phyloP scores from a whole-genome alignment of 2,888 invertebrate genomes.

The Orthosia incerta region DNA sequence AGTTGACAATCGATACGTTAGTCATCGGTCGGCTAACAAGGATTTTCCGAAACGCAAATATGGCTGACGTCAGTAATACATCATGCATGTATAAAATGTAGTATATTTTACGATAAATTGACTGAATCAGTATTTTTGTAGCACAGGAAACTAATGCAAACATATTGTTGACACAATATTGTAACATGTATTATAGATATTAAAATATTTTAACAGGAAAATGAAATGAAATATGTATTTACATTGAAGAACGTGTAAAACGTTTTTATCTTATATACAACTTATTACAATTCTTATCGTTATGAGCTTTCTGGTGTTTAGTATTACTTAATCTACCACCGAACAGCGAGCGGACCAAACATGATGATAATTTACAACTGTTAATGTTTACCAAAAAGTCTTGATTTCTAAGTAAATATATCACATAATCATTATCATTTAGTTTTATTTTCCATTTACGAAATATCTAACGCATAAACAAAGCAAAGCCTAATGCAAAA shows the following conservation, averaged over 20 bases:
- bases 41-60: constrained; percentile 51
- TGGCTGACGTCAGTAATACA: constrained; percentile 59
- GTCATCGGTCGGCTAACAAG: constrained; percentile 44
- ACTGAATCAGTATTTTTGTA: constrained; percentile 66
- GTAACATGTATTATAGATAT: constrained; percentile 29
- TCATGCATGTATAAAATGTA: constrained; percentile 50
- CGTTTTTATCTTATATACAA: constrained; percentile 37
- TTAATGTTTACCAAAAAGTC: constrained; percentile 62
- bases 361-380: constrained; percentile 49
- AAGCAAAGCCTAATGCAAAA: not conserved
- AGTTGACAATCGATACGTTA: constrained; percentile 31
- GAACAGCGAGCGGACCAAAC: constrained; percentile 40
- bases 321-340: constrained; percentile 22
- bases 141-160: constrained; percentile 55
- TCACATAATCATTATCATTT: constrained; percentile 22
- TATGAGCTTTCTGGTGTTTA: constrained; percentile 25
- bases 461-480: not conserved
- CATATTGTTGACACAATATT: constrained; percentile 34
- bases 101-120: constrained; percentile 54
- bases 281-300: constrained; percentile 32
- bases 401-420: constrained; percentile 59
- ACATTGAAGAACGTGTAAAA: constrained; percentile 33
- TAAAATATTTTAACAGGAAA: constrained; percentile 53
- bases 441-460: constrained; percentile 15
- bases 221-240: constrained; percentile 44